Base-by-base conservation (phyloP, 2,113 vertebrate genomes). In the Bujurquina vittata region DNA sequence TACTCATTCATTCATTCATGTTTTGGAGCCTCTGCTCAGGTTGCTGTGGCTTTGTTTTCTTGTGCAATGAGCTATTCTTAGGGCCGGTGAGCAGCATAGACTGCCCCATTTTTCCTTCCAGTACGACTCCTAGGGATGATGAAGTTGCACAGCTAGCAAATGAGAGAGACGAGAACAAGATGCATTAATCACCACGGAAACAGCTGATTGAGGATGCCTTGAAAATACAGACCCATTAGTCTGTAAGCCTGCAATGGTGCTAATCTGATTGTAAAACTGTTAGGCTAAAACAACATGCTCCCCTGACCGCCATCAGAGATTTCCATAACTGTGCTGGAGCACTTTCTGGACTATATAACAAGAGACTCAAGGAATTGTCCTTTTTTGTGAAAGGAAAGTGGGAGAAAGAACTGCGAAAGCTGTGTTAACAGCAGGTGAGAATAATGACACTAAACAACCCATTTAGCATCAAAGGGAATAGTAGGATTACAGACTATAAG, bases 161-260 rank as follows among this genome's bases (percentile, higher is more conserved):
- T 84, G 87, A 84, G 89, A 87, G 92, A 86, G 90, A 90, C 35
- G 63, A 92, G 84, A 87, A 74, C 76, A 80, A 93, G 95, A 94
- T 94, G 91, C 93, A 95, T 91, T 87, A 87, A 94, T 95, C 92
- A 93, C 94, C 93, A 90, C 88, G 93, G 90, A 93, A 95, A 95
- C 94, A 94, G 89, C 91, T 93, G 94, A 94, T 92, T 95, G 93
- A 94, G 92, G 93, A 92, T 92, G 85, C 90, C 79, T 93, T 93
- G 84, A 91, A 92, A 93, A 93, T 84, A 92, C 93, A 90, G 85
- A 90, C 77, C 83, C 92, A 94, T 91, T 91, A 90, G 89, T 91
- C 88, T 65, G 76, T 92, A 88, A 89, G 89, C 83, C 88, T 88
- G 85, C 81, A 77, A 75, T 86, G 84, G 75, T 88, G 84, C 91